phyloP scores from a whole-genome alignment of 2,113 vertebrate genomes.

The Salminus brasiliensis region DNA sequence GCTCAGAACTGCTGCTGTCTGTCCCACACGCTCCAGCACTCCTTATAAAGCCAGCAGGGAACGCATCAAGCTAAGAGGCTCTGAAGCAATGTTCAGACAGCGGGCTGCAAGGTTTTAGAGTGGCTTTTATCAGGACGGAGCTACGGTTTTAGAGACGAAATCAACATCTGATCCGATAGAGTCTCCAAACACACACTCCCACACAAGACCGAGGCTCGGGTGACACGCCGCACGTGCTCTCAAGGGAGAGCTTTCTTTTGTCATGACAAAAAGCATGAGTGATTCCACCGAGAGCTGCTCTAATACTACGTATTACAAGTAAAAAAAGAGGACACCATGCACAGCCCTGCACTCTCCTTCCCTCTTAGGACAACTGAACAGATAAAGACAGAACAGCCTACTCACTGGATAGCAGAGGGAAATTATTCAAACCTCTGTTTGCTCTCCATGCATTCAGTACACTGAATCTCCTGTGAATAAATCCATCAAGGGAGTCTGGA shows the following conservation, averaged over 20 bases:
- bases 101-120: background rate
- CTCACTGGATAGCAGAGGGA: slow-evolving; percentile 39
- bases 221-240: slow-evolving; percentile 20
- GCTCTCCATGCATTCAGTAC: slow-evolving; percentile 1
- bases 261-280: too few species aligned
- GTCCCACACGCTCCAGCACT: background rate
- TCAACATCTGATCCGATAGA: background rate
- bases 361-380: background rate
- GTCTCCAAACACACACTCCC: background rate
- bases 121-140: background rate
- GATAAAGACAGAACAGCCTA: background rate
- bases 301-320: background rate
- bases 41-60: background rate
- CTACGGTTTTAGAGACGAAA: background rate
- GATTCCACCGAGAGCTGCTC: too few species aligned
- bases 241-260: background rate
- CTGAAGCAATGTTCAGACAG: background rate
- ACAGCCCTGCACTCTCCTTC: background rate
- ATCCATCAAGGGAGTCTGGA: slow-evolving; percentile 13
- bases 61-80: background rate
- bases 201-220: background rate
- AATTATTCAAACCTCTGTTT: background rate
- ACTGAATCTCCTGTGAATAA: background rate
- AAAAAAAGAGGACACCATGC: background rate
- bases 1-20: background rate